Evolutionary conservation across 2,113 vertebrate species (phyloP).

Genomic region (Menidia beryllina): DNA sequence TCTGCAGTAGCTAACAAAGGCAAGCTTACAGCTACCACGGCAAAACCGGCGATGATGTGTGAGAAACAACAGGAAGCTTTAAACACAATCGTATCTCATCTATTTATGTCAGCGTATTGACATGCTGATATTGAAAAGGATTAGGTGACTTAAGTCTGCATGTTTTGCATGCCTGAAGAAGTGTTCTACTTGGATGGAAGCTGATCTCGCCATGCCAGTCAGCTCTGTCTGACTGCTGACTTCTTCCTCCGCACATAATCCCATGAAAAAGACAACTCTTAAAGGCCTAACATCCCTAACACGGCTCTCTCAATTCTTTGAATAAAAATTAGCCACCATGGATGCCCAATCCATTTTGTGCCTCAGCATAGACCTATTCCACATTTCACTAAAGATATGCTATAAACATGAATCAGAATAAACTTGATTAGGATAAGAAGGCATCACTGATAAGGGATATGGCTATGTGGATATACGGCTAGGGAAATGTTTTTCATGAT

Average conservation of each 20-base stretch:
- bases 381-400: slow-evolving; percentile 32
- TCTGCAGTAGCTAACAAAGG: slow-evolving; percentile 56
- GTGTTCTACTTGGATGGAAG: slow-evolving; percentile 75
- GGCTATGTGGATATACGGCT: no score
- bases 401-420: slow-evolving; percentile 36
- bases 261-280: slow-evolving; percentile 72
- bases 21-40: slow-evolving; percentile 36
- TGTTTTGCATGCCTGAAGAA: slow-evolving; percentile 76
- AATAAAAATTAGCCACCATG: slow-evolving; percentile 64
- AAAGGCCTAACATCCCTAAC: slow-evolving; percentile 75
- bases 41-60: slow-evolving; percentile 29
- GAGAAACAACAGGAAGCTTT: slow-evolving; percentile 46
- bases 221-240: slow-evolving; percentile 64
- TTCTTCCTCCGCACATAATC: slow-evolving; percentile 73
- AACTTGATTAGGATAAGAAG: slow-evolving; percentile 30
- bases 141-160: slow-evolving; percentile 76
- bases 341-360: slow-evolving; percentile 54
- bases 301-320: slow-evolving; percentile 56
- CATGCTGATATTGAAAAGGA: slow-evolving; percentile 73
- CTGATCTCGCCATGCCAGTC: slow-evolving; percentile 70
- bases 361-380: slow-evolving; percentile 31
- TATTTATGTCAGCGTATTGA: slow-evolving; percentile 69
- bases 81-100: slow-evolving; percentile 36
- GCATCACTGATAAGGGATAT: slow-evolving; percentile 20
- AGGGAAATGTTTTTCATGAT: background rate